Percentiles rank a stretch among this genome's conserved stretches.
Conservation (phyloP, 2,113 vertebrate species). For the Nyctereutes procyonoides region DNA sequence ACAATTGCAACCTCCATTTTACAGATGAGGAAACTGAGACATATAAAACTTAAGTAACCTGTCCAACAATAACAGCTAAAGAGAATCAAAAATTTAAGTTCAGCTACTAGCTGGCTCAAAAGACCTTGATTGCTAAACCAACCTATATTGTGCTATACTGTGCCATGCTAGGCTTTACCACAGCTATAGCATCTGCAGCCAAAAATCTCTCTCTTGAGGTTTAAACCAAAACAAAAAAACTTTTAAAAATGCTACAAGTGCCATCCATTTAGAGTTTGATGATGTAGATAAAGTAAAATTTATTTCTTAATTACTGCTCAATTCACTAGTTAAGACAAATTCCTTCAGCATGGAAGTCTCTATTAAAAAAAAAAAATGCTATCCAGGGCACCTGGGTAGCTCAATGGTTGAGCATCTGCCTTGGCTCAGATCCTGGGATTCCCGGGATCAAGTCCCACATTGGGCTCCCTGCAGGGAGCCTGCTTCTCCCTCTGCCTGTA, state of each 20-base stretch:
- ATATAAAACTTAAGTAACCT: background rate
- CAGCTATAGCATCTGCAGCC: background rate
- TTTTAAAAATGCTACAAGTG: background rate
- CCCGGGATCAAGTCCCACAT: too few relatives aligned
- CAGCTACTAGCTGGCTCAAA: background rate
- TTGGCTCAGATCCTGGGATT: too few relatives aligned
- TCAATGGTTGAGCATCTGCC: too few relatives aligned
- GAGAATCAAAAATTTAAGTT: background rate
- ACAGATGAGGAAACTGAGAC: background rate
- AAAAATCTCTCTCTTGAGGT: background rate
- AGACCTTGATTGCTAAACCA: background rate
- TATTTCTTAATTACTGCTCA: background rate
- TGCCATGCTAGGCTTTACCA: background rate
- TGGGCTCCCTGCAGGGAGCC: too few relatives aligned
- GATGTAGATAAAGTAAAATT: constrained; percentile 32
- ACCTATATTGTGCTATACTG: background rate
- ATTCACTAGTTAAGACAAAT: background rate
- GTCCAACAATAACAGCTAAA: background rate
- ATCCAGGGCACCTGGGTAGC: background rate
- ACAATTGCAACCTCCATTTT: background rate
- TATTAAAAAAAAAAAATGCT: constrained; percentile 3
- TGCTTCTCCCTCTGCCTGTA: too few relatives aligned
- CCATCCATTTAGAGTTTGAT: background rate
- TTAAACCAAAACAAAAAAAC: background rate
- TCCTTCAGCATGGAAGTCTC: background rate